These are phyloP conservation scores for Aphyosemion australe DNA, from an alignment of 2,113 vertebrate species.

Conservation along the genomic window DNA sequence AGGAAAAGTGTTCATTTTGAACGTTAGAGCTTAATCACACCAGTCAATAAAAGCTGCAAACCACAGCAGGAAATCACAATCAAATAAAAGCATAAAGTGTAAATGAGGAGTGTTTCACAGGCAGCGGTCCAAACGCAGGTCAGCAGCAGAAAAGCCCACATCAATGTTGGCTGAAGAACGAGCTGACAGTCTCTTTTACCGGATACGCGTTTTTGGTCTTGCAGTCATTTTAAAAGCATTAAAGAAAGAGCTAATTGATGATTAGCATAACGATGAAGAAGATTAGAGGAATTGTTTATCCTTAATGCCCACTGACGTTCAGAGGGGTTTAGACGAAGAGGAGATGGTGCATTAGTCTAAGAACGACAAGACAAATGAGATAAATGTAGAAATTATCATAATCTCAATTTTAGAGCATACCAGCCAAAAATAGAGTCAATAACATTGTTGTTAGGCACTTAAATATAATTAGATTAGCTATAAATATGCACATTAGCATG, in stretches of 20 bases:
- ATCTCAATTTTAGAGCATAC: neutral
- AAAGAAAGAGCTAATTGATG: conserved; percentile 16
- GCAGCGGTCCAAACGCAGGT: conserved; percentile 32
- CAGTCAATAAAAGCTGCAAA: conserved; percentile 9
- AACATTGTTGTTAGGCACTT: neutral
- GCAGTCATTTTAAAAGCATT: conserved; percentile 29
- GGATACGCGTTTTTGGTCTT: neutral
- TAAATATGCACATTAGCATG: conserved; percentile 14
- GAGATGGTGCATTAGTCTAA: neutral
- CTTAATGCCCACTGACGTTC: neutral
- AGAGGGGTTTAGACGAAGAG: neutral
- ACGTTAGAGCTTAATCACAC: too few relatives aligned
- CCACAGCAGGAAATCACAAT: conserved; percentile 1
- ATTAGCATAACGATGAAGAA: conserved; percentile 24
- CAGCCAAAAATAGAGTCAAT: neutral
- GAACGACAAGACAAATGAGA: neutral
- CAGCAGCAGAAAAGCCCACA: conserved; percentile 23
- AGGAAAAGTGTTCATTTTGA: too few relatives aligned
- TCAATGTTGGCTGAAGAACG: conserved; percentile 6
- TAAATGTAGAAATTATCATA: neutral
- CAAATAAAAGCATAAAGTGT: conserved; percentile 5
- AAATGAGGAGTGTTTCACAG: conserved; percentile 34
- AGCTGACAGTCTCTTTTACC: conserved; percentile 10
- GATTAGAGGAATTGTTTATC: neutral
- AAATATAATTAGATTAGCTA: conserved; percentile 2